Base-by-base conservation (phyloP, 2,113 vertebrate genomes). In the Cryptotis parvus region DNA sequence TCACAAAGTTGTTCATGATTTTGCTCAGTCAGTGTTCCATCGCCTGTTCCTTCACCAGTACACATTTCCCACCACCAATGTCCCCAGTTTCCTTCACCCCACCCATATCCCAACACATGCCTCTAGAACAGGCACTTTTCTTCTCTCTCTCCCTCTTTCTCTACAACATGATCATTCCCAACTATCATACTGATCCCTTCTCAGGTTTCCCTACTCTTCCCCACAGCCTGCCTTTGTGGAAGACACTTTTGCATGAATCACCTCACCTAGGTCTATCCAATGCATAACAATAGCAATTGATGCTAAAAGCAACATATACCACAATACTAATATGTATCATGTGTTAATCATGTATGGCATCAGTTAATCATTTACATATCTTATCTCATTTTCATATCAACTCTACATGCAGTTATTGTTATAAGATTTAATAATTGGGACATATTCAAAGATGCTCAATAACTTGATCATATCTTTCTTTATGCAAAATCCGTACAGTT, bases 291-390 rank as follows among this genome's bases (percentile, higher is more conserved):
- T 7, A 72, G 26, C 1, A 55, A 74, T 35, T 10, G 74, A 45
- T 9, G 83, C 31, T 75, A 76, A 93, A 89, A 86, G 72, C 35
- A 92, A 39, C 5, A 74, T 18, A 90, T 24, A 66, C 14, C 61
- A 73, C 10, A 9, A 45, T 58, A 8, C 75, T 26, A 72, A 24
- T 37, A 58, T 58, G 55, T 58, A 18, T 58, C 22, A 58, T 20
- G 24, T 58, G 15, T 58, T 24, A 58, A 58, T 58, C 18, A 58
- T 58, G 4, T 75, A 35, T 39, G 22, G 0, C 3, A n/a, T n/a
- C 31, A 77, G 12, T 29, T 73, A 75, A 80, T 55, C 1, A 88
- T 58, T 58, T 73, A 72, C 6, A 77, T 63, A 37, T 27, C 4
- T 76, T 63, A 37, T 29, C 37, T 68, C 72, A 72, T 77, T 79